Conservation (phyloP, 2,888 invertebrate species). For the Acronicta aceris region DNA sequence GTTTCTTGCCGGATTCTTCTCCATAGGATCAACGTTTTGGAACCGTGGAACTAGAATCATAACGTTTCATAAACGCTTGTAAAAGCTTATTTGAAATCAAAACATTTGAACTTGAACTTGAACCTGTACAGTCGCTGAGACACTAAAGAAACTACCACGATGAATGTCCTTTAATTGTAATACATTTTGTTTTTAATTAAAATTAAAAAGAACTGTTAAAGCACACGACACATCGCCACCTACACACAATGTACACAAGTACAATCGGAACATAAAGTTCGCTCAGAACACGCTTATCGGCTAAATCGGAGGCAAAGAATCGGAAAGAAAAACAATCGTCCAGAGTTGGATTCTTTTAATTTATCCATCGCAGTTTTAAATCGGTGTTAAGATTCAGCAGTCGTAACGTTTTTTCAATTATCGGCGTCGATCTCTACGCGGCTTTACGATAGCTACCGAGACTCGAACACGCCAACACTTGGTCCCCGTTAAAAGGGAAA, state of each 20-base stretch:
- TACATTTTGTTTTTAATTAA: conserved; percentile 72
- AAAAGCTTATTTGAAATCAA: too few relatives aligned
- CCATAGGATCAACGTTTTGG: too few relatives aligned
- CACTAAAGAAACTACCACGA: conserved; percentile 40
- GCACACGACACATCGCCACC: conserved; percentile 70
- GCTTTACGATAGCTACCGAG: conserved; percentile 82
- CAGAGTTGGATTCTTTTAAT: conserved; percentile 83
- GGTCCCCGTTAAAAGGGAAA: conserved; percentile 58
- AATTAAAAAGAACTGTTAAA: conserved; percentile 64
- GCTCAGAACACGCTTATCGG: conserved; percentile 82
- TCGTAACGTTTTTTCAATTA: conserved; percentile 85
- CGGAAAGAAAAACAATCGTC: conserved; percentile 81
- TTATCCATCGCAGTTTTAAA: conserved; percentile 86
- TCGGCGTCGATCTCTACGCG: conserved; percentile 81
- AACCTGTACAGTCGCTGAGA: conserved; percentile 1
- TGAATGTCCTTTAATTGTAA: conserved; percentile 56
- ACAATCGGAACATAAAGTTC: conserved; percentile 81
- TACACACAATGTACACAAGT: conserved; percentile 75
- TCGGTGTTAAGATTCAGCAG: conserved; percentile 86
- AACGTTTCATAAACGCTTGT: too few relatives aligned
- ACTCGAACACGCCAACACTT: conserved; percentile 69
- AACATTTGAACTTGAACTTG: too few relatives aligned
- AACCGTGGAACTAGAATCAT: too few relatives aligned
- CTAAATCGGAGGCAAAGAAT: conserved; percentile 75
- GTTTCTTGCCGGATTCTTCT: too few relatives aligned